These are phyloP conservation scores for Cryptocheilus praepositus DNA, from an alignment of 2,888 invertebrate genomes.

Conservation along the genomic window DNA sequence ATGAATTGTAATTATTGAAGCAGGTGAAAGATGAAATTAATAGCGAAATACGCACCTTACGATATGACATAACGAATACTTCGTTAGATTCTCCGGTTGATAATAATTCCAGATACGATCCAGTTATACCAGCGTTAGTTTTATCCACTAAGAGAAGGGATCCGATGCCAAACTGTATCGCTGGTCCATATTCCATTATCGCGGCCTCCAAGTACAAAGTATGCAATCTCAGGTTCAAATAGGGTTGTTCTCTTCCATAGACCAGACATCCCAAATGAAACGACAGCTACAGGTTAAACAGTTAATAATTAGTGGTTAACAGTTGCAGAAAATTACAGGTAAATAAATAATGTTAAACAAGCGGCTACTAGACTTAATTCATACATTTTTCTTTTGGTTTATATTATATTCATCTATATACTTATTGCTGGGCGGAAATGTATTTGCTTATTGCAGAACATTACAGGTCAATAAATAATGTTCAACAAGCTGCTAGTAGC, in stretches of 20 bases:
- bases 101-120: constrained; percentile 85
- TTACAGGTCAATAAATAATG: no score
- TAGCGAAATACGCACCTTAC: constrained; percentile 79
- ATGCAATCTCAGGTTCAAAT: constrained; percentile 83
- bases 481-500: no score
- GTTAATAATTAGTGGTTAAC: not conserved
- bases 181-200: constrained; percentile 86
- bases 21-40: not conserved
- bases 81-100: constrained; percentile 80
- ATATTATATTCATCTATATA: no score
- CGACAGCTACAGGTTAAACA: constrained; percentile 56
- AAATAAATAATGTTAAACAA: no score
- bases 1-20: not conserved
- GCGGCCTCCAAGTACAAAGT: constrained; percentile 85
- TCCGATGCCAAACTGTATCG: constrained; percentile 83
- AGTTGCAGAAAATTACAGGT: not conserved
- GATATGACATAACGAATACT: constrained; percentile 83
- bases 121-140: constrained; percentile 83
- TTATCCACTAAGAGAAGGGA: constrained; percentile 84
- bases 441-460: no score
- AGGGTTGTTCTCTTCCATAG: constrained; percentile 83
- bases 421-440: no score
- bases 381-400: no score
- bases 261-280: constrained; percentile 60
- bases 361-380: no score